phyloP scores from a whole-genome alignment of 2,113 vertebrate genomes.

The Burhinus oedicnemus region DNA sequence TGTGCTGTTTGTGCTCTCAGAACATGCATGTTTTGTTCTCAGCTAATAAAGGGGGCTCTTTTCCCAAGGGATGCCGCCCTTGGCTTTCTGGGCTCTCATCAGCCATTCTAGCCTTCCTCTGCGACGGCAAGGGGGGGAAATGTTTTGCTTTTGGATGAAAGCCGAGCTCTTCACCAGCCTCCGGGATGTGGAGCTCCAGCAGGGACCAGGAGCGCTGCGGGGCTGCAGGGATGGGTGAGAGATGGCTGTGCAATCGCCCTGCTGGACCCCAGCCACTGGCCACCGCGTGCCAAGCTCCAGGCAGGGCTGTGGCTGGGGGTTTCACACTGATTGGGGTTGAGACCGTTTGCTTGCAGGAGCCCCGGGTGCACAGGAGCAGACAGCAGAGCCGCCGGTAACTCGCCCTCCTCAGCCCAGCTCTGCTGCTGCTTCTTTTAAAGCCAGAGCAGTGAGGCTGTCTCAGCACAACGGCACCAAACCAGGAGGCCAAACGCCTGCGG shows the following conservation, averaged over 20 bases:
- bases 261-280: rapidly evolving
- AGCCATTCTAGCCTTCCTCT: not conserved
- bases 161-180: not conserved
- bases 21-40: rapidly evolving
- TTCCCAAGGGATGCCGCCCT: not conserved
- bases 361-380: rapidly evolving
- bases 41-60: not conserved
- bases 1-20: not conserved
- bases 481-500: not conserved
- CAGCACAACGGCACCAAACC: not conserved
- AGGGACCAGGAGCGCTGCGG: rapidly evolving
- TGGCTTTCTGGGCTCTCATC: not conserved
- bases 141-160: not conserved
- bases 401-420: not conserved
- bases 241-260: rapidly evolving
- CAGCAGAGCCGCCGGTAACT: rapidly evolving
- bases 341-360: rapidly evolving
- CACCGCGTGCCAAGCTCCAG: rapidly evolving
- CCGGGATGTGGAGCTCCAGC: not conserved
- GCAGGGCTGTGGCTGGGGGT: not conserved
- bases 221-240: too few species aligned
- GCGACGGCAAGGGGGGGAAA: rapidly evolving
- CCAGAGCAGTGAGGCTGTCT: not conserved
- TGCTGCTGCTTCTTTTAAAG: not conserved
- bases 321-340: not conserved